Evolutionary conservation across 2,797 vertebrate genomes (phyloP).

Genomic region (Avahi laniger): DNA sequence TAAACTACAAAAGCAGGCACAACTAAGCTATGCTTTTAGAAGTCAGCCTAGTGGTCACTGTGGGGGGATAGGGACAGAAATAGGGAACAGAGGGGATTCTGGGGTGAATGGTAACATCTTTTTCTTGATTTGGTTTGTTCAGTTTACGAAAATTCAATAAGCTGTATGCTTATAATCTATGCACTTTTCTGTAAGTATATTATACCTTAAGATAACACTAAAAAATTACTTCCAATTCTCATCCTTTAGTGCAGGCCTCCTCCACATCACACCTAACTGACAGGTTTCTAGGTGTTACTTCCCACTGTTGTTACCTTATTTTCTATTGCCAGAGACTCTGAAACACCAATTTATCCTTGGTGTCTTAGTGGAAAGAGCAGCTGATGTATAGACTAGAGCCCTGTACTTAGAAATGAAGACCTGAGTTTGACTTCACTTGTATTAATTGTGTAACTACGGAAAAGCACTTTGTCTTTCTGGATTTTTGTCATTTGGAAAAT

Average conservation of each 20-base stretch:
- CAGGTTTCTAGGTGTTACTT: background rate
- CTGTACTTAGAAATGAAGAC: background rate
- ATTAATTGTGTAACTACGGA: background rate
- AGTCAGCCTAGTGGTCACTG: background rate
- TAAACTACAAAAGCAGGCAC: background rate
- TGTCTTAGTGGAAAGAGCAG: background rate
- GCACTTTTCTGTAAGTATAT: background rate
- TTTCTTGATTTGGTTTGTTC: background rate
- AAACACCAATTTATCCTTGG: background rate
- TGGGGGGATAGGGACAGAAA: background rate
- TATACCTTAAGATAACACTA: background rate
- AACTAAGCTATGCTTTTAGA: background rate
- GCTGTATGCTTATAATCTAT: background rate
- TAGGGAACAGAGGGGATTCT: background rate
- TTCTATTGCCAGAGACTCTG: background rate
- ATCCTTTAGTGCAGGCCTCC: background rate
- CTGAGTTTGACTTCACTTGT: background rate
- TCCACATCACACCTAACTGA: background rate
- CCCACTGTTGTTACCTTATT: background rate
- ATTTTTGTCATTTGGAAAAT: background rate
- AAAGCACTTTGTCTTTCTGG: background rate
- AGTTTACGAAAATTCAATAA: background rate
- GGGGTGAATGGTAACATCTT: background rate
- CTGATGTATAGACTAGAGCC: background rate
- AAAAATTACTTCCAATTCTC: background rate